Evolutionary conservation across 2,113 vertebrate species (phyloP).

Genomic region (Sapayoa aenigma): DNA sequence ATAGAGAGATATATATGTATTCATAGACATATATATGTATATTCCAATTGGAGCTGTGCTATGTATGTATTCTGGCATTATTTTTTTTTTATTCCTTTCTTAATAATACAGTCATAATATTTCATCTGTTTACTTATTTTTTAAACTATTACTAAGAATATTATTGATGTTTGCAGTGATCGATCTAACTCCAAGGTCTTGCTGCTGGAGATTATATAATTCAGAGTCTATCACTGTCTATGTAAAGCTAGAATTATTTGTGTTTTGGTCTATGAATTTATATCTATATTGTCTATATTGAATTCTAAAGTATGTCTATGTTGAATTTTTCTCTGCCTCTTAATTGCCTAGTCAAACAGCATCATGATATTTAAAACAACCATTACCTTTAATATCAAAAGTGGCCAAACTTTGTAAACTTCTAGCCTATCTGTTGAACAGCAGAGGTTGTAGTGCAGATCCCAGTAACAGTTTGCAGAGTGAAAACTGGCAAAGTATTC

Average conservation of each 20-base stretch:
- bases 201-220: neutral
- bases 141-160: neutral
- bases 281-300: neutral
- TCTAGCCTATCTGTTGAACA: neutral
- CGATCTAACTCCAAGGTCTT: neutral
- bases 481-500: neutral
- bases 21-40: neutral
- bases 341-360: neutral
- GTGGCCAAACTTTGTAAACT: neutral
- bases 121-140: neutral
- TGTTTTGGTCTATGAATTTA: neutral
- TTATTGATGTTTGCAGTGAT: neutral
- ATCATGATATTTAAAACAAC: neutral
- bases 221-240: neutral
- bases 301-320: neutral
- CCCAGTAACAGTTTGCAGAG: neutral
- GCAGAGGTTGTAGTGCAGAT: neutral
- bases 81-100: neutral
- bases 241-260: neutral
- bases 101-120: neutral
- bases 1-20: no score
- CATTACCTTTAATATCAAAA: neutral
- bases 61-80: neutral
- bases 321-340: neutral
- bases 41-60: neutral